Base-by-base conservation (phyloP, 2,797 vertebrate species). In the Tiaroga cobitis region DNA sequence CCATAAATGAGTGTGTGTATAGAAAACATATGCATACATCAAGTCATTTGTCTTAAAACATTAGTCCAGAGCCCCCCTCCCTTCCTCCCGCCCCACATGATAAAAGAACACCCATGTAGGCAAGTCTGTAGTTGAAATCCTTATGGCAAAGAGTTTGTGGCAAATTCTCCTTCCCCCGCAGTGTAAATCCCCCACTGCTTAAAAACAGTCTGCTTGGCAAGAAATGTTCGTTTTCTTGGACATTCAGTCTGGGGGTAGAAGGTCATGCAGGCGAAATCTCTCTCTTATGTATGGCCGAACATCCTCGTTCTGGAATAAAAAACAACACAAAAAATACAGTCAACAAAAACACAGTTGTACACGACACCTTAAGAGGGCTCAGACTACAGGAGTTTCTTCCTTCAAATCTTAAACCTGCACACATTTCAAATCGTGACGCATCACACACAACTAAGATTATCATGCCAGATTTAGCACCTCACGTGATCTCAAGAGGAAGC, bases 231-330 rank as follows among this genome's bases (percentile, higher is more conserved):
- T 61, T 65, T 73, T 46, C n/a, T 19, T 49, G 11, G 13, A 89
- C 89, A 61, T 84, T 96, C 96, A 97, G 83, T 97, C 96, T 8
- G 96, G 96, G 90, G 96, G 96, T 90, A 97, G 94, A 91, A 97
- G 95, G 93, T 97, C 96, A 89, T 97, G 96, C 94, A 97, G 95
- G 85, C 96, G 96, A 95, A 97, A 97, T 95, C 94, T 95, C 94
- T 97, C 96, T 94, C 96, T 92, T 95, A 97, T 96, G 93, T 97
- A 96, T 90, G 96, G 96, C 85, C 96, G 96, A 87, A 97, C 96
- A 86, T 97, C 96, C 94, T 97, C 96, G 83, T 97, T 97, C 96
- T 97, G 94, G n/a, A 85, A 54, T 29, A 67, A 41, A 88, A 43
- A 34, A 34, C 37, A 29, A 63, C 73, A 87, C 76, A 82, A 56